Percentiles rank a stretch among this genome's conserved stretches.
Conservation (phyloP, 2,888 invertebrate species). For the Bedellia somnulentella region DNA sequence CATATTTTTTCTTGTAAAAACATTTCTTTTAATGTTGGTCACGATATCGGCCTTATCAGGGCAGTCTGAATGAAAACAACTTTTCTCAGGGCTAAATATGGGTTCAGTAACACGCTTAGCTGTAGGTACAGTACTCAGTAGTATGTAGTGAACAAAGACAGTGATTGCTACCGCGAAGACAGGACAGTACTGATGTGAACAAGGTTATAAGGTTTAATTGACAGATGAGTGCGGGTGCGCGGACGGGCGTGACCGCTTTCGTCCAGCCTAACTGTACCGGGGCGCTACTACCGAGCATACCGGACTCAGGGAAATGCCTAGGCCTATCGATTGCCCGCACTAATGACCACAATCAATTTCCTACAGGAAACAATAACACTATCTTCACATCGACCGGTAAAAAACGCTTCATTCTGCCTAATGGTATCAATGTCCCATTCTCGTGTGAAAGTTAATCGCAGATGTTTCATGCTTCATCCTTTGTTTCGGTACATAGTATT, state of each 20-base stretch:
- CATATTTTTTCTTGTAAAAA: too few species aligned
- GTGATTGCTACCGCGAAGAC: conserved; percentile 24
- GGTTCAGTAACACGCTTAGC: conserved; percentile 8
- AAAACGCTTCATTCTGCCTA: too few species aligned
- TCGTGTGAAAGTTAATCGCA: conserved; percentile 24
- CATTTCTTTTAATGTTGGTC: too few species aligned
- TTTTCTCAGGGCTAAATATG: too few species aligned
- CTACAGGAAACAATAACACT: conserved; percentile 22
- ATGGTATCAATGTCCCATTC: too few species aligned
- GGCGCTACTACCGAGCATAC: neutral
- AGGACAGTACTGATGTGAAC: conserved; percentile 28
- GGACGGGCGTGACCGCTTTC: conserved; percentile 36
- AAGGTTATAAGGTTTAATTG: conserved; percentile 43
- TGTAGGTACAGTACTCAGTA: neutral
- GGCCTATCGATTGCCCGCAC: conserved; percentile 19
- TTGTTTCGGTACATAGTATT: conserved; percentile 27
- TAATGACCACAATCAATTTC: conserved; percentile 29
- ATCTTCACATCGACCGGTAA: conserved; percentile 22
- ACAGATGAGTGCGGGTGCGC: conserved; percentile 33
- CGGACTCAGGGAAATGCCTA: conserved; percentile 38
- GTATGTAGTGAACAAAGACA: conserved; percentile 8
- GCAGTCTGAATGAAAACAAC: too few species aligned
- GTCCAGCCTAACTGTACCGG: conserved; percentile 38
- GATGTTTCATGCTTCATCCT: too few species aligned
- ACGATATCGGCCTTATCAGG: too few species aligned